Evolutionary conservation across 2,113 vertebrate genomes (phyloP), one percentile per base, ranked within the genome.

Genomic region (Chaetorhynchus papuensis): DNA sequence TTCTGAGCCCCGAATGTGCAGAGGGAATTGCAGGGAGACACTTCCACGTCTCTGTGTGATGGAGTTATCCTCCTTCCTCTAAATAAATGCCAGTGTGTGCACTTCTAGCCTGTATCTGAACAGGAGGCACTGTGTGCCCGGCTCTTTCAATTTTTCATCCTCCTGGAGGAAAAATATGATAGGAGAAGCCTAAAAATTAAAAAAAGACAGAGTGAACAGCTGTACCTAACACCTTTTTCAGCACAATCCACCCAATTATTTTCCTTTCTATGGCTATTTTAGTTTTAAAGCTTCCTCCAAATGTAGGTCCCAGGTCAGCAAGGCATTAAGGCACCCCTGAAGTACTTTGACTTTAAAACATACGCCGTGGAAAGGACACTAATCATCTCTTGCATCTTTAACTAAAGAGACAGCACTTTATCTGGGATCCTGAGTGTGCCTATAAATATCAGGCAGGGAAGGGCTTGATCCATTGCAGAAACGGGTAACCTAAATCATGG

Each of bases 381-480:
- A 79, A 91, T 95, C 87, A 93, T 68, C 65, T 61, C 83, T 76
- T 6, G 9, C 93, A 91, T 87, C 93, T 87, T 71, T 72, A 64
- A 37, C 57, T 81, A 75, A 87, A 95, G 87, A 87, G 4, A 68
- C 81, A 61, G 91, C 53, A 27, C 89, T 95, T 91, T 94, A 91
- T 84, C 87, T 83, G 53, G 30, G 81, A 94, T 71, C 53, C 91
- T 71, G 87, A 92, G 77, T 7, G 60, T 30, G 31, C 37, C 89
- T 93, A 94, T 95, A 96, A 96, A 96, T 94, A 96, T 31, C 93
- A 94, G 83, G 57, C 89, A 81, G 80, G 72, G 47, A 37, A 80
- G 77, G 19, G 75, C 82, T 85, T 1, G 0, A 77, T 76, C 90
- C 75, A 35, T 85, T 77, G 27, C 35, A 83, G 90, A 27, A 88